Conservation (phyloP, 2,113 vertebrate species). For the Motacilla tschutschensis region DNA sequence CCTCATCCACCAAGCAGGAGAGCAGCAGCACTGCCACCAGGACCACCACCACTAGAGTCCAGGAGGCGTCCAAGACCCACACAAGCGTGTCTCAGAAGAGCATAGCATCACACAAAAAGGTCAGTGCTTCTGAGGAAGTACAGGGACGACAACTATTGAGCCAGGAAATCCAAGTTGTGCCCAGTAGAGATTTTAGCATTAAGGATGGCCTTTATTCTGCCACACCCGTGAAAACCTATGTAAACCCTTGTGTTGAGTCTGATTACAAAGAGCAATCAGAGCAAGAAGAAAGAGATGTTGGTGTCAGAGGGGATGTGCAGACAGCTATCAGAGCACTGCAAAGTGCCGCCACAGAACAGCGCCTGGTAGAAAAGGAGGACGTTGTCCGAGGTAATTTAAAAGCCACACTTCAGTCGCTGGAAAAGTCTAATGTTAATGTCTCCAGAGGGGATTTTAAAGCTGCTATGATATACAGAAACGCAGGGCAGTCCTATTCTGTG, state of each 20-base stretch:
- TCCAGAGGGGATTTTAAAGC: slow-evolving; percentile 82
- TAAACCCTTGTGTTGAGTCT: slow-evolving; percentile 70
- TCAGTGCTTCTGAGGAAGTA: slow-evolving; percentile 85
- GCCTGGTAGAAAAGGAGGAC: slow-evolving; percentile 81
- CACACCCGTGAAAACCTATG: slow-evolving; percentile 62
- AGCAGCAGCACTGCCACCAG: slow-evolving; percentile 17
- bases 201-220: slow-evolving; percentile 71
- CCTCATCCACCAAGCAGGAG: background rate
- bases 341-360: slow-evolving; percentile 63
- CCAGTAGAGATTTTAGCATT: slow-evolving; percentile 71
- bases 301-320: slow-evolving; percentile 77
- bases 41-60: slow-evolving; percentile 35
- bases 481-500: slow-evolving; percentile 68
- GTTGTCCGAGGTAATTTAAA: slow-evolving; percentile 85
- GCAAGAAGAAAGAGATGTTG: slow-evolving; percentile 76
- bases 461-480: slow-evolving; percentile 85
- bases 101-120: slow-evolving; percentile 81
- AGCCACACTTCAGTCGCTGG: slow-evolving; percentile 83
- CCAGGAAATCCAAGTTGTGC: slow-evolving; percentile 56
- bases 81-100: slow-evolving; percentile 64
- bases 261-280: slow-evolving; percentile 76
- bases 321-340: slow-evolving; percentile 70
- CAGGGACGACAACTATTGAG: slow-evolving; percentile 65
- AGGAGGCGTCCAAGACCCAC: slow-evolving; percentile 61
- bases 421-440: slow-evolving; percentile 87